phyloP scores from a whole-genome alignment of 2,888 invertebrate genomes.

The Diadegma fenestrale region DNA sequence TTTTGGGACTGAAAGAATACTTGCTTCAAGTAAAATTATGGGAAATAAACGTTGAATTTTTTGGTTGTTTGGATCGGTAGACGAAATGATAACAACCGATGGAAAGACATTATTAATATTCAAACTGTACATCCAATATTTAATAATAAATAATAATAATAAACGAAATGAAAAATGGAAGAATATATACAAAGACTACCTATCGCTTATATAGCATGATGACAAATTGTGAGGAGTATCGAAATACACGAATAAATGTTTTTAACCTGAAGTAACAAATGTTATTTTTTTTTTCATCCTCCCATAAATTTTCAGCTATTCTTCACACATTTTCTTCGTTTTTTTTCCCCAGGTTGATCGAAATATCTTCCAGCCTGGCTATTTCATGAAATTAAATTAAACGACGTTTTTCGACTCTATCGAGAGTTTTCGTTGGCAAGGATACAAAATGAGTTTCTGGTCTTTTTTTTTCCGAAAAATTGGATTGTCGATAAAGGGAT shows the following conservation, averaged over 20 bases:
- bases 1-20: slow-evolving; percentile 74
- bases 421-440: slow-evolving; percentile 18
- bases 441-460: slow-evolving; percentile 39
- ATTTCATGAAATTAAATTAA: slow-evolving; percentile 52
- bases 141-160: slow-evolving; percentile 64
- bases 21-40: slow-evolving; percentile 58
- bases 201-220: slow-evolving; percentile 75
- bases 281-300: slow-evolving; percentile 12
- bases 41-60: slow-evolving; percentile 45
- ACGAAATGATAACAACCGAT: slow-evolving; percentile 37
- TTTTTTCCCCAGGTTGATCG: slow-evolving; percentile 38
- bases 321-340: not conserved
- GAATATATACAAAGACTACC: slow-evolving; percentile 72
- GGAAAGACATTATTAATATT: slow-evolving; percentile 58
- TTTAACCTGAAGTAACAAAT: slow-evolving; percentile 73
- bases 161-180: slow-evolving; percentile 37
- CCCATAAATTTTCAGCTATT: not conserved
- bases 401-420: slow-evolving; percentile 29
- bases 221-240: slow-evolving; percentile 68
- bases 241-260: slow-evolving; percentile 79
- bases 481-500: slow-evolving; percentile 50
- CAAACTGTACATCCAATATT: slow-evolving; percentile 76
- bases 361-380: slow-evolving; percentile 60
- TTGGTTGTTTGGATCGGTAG: slow-evolving; percentile 46
- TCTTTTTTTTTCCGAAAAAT: slow-evolving; percentile 14